phyloP scores from a whole-genome alignment of 2,113 vertebrate genomes.

The Cranoglanis bouderius region DNA sequence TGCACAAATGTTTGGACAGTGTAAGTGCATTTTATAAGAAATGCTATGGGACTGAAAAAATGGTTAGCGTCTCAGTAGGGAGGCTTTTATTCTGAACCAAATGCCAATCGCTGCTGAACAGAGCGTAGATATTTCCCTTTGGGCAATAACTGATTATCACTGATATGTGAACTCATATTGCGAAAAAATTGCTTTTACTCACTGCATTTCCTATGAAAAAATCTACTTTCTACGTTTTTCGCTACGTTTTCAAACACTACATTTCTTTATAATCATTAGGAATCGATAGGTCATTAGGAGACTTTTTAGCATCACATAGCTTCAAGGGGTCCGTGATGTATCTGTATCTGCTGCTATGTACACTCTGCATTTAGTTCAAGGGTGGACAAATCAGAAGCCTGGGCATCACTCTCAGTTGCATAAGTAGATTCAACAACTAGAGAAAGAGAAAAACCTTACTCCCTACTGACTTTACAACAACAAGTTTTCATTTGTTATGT shows the following conservation, averaged over 20 bases:
- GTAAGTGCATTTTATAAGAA: conserved; percentile 8
- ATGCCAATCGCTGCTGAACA: background rate
- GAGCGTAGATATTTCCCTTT: background rate
- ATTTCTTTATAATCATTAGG: background rate
- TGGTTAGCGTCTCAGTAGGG: background rate
- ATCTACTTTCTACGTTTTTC: background rate
- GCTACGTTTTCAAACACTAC: background rate
- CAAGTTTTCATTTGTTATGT: too few relatives aligned
- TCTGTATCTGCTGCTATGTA: too few relatives aligned
- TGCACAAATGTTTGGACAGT: conserved; percentile 20
- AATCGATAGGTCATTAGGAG: background rate
- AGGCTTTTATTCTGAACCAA: background rate
- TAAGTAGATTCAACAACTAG: too few relatives aligned
- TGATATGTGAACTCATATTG: background rate
- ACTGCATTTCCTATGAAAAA: background rate
- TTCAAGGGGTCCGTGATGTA: too few relatives aligned
- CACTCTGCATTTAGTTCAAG: too few relatives aligned
- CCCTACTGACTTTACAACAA: too few relatives aligned
- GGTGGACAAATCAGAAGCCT: too few relatives aligned
- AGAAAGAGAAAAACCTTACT: too few relatives aligned
- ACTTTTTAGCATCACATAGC: background rate
- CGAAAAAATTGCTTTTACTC: background rate
- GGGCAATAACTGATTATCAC: background rate
- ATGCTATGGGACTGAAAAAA: background rate
- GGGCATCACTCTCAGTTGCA: too few relatives aligned